phyloP scores from a whole-genome alignment of 2,113 vertebrate genomes.

The Dissostichus mawsoni region DNA sequence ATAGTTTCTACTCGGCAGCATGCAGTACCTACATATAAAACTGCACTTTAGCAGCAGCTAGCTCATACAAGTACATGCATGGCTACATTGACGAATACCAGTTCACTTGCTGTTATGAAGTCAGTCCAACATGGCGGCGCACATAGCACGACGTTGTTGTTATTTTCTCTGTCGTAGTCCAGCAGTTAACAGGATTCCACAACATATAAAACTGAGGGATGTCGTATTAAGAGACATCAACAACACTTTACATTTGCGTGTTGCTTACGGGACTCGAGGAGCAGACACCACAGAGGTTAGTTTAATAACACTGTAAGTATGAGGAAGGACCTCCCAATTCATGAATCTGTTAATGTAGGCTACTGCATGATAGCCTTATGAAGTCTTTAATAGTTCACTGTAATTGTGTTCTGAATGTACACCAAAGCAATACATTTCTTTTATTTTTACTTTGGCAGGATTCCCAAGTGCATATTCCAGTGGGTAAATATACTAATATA shows the following conservation, averaged over 20 bases:
- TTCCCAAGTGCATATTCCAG: slow-evolving; percentile 62
- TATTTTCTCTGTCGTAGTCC: slow-evolving; percentile 35
- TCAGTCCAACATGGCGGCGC: slow-evolving; percentile 77
- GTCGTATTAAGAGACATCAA: neutral
- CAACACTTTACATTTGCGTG: neutral
- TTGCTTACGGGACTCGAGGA: slow-evolving; percentile 26
- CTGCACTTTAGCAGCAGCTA: too few species aligned
- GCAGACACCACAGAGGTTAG: slow-evolving; percentile 60
- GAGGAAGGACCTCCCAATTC: too few species aligned
- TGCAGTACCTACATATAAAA: too few species aligned
- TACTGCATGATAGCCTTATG: neutral
- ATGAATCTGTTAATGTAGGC: too few species aligned
- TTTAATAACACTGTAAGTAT: neutral
- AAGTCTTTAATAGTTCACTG: neutral
- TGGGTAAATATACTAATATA: slow-evolving; percentile 63
- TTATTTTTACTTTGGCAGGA: slow-evolving; percentile 59
- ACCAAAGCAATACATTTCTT: neutral
- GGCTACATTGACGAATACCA: neutral
- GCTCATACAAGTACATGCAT: too few species aligned
- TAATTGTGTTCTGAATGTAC: neutral
- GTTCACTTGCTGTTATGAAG: slow-evolving; percentile 4
- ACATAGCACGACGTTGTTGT: slow-evolving; percentile 17
- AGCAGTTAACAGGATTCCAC: neutral
- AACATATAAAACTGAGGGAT: neutral
- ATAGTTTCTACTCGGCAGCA: neutral